A percentile compares a stretch with the other conserved stretches of the same genome.
Evolutionary conservation across 2,797 vertebrate species (phyloP).

Genomic region (Synanceia verrucosa): DNA sequence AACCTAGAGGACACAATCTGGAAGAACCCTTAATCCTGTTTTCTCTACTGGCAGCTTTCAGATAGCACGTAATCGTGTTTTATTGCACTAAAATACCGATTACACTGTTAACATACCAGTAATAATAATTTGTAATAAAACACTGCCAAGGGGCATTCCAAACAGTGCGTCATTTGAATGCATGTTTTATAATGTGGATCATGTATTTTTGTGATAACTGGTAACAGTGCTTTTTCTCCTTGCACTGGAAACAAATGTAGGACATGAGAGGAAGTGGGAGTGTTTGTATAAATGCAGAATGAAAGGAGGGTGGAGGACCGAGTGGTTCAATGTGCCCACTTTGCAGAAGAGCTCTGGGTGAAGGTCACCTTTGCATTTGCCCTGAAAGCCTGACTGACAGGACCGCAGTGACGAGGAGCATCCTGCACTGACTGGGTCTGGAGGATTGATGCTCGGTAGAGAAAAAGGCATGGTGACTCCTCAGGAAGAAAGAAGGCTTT

Average conservation of each 20-base stretch:
- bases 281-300: constrained; percentile 37
- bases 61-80: no score
- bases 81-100: neutral
- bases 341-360: constrained; percentile 46
- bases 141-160: neutral
- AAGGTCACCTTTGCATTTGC: constrained; percentile 64
- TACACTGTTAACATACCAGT: neutral
- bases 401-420: constrained; percentile 11
- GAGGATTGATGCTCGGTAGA: constrained; percentile 3
- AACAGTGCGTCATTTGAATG: neutral
- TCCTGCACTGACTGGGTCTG: neutral
- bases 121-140: constrained; percentile 3
- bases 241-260: constrained; percentile 52
- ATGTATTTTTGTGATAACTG: constrained; percentile 2
- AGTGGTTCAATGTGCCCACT: constrained; percentile 50
- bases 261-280: constrained; percentile 39
- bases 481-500: constrained; percentile 9
- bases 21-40: no score
- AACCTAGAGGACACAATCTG: no score
- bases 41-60: no score
- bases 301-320: constrained; percentile 42
- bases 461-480: constrained; percentile 12
- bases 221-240: constrained; percentile 17
- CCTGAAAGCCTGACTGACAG: constrained; percentile 25
- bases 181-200: neutral